Percentiles rank a stretch among this genome's conserved stretches.
phyloP scores from a whole-genome alignment of 2,113 vertebrate genomes.

The Sphyrna mokarran region DNA sequence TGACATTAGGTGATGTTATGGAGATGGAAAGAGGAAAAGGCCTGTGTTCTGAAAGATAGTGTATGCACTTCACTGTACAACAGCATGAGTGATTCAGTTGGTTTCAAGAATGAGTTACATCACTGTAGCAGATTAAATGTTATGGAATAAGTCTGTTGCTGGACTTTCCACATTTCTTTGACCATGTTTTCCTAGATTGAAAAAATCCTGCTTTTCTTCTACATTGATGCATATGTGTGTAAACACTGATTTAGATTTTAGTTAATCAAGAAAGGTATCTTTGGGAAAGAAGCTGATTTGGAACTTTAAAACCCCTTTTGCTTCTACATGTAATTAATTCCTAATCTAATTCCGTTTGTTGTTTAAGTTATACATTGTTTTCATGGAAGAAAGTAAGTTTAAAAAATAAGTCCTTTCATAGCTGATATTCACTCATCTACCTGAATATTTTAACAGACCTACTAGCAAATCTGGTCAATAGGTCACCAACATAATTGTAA shows the following conservation, averaged over 20 bases:
- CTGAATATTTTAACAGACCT: neutral
- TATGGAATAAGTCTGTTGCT: neutral
- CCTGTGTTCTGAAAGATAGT: too few relatives aligned
- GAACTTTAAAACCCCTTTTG: neutral
- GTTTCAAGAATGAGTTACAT: neutral
- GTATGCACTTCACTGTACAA: neutral
- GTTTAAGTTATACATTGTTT: too few relatives aligned
- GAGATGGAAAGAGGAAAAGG: too few relatives aligned
- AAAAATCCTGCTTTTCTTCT: neutral
- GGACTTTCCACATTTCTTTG: neutral
- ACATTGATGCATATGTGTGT: neutral
- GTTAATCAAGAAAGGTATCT: neutral
- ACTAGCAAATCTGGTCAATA: neutral
- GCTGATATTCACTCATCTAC: neutral
- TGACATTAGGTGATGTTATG: too few relatives aligned
- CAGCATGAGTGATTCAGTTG: neutral
- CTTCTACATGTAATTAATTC: neutral
- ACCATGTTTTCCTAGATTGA: too few relatives aligned
- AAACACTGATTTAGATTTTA: neutral
- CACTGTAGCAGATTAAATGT: neutral
- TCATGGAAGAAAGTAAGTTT: neutral
- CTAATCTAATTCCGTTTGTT: neutral
- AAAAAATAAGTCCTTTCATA: neutral
- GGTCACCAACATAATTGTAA: neutral
- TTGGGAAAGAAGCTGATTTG: neutral